phyloP scores from a whole-genome alignment of 2,113 vertebrate species.

The Xiphophorus hellerii region DNA sequence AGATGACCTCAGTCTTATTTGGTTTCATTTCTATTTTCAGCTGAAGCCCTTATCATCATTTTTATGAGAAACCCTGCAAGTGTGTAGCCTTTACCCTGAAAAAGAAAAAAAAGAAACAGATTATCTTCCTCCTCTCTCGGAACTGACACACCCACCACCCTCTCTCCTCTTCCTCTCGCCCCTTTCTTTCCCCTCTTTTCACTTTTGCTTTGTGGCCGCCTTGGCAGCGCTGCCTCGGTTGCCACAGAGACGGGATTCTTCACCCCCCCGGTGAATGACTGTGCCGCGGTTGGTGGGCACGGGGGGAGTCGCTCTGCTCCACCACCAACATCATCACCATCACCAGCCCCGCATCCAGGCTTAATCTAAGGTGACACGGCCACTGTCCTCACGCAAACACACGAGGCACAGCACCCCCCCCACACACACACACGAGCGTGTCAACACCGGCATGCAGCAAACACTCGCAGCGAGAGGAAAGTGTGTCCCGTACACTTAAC shows the following conservation, averaged over 20 bases:
- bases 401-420: conserved; percentile 3
- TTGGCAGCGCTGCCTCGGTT: conserved; percentile 79
- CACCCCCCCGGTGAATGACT: conserved; percentile 71
- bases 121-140: conserved; percentile 30
- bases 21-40: not conserved
- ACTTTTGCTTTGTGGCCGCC: conserved; percentile 70
- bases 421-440: not conserved
- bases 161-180: conserved; percentile 17
- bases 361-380: conserved; percentile 78
- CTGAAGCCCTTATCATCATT: not conserved
- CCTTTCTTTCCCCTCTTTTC: conserved; percentile 41
- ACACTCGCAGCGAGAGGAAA: conserved; percentile 35
- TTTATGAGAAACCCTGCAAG: not conserved
- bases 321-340: conserved; percentile 33
- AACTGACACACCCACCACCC: conserved; percentile 39
- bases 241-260: conserved; percentile 77
- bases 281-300: conserved; percentile 68
- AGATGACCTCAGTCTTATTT: conserved; percentile 10
- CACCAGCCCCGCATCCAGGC: conserved; percentile 56
- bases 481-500: not conserved
- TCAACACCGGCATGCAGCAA: conserved; percentile 31
- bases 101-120: not conserved
- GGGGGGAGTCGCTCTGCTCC: conserved; percentile 50
- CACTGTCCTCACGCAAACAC: conserved; percentile 60
- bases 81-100: not conserved